Evolutionary conservation across 2,888 invertebrate genomes (phyloP), one percentile per base, ranked within the genome.

Genomic region (Ophonus ardosiacus): DNA sequence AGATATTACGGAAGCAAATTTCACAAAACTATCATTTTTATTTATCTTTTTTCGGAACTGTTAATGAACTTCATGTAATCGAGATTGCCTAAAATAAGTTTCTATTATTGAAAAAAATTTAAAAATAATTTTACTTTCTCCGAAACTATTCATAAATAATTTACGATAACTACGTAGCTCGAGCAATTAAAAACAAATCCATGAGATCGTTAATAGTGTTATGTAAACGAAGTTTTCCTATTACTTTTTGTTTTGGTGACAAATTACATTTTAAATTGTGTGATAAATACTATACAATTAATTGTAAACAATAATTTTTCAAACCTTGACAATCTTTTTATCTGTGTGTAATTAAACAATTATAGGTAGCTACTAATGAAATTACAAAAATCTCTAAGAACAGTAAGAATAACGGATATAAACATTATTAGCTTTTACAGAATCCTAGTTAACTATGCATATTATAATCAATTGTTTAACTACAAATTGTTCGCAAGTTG

Each of bases 91-190:
- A 38, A 68, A 63, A 63, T 24, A 63, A 63, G 31, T 68, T 68
- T 68, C 68, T 68, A 68, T 68, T 68, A 68, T 43, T 74, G 43
- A 74, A 74, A 74, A 74, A 68, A 68, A 8, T 6, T 17, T 5
- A 18, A 74, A 79, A 79, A 79, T 18, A 4, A 79, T 40, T 79
- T 15, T 8, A 57, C 79, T 79, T 79, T 79, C 79, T 17, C 79
- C 79, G 31, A 79, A 79, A 57, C 40, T 79, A 79, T 79, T 79
- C 61, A 79, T 79, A 59, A 78, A 56, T 78, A 78, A 31, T 78
- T 17, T 21, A 57, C 15, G 56, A 18, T 78, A 78, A 38, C 51
- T 51, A 21, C 31, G 68, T 38, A 15, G 68, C 68, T n/a, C 24
- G 10, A 68, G 68, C 24, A 68, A 68, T 68, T 68, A 68, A 68